These are phyloP conservation scores for Euthynnus affinis DNA, from an alignment of 2,797 vertebrate genomes.

Conservation along the genomic window DNA sequence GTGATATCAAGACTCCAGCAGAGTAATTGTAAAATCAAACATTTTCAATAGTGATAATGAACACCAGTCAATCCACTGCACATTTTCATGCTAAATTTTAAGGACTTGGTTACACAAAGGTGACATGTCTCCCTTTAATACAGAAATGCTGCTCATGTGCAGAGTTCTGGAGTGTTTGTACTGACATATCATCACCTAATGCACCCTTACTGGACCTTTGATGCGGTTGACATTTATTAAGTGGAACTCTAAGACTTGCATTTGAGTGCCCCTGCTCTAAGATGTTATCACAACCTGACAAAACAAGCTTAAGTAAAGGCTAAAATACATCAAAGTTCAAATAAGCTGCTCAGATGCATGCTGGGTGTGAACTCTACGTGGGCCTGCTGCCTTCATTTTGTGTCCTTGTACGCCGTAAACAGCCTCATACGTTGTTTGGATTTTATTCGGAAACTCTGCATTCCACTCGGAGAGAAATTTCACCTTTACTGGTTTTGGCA, in stretches of 20 bases:
- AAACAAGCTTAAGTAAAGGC: neutral
- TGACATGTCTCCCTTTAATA: no score
- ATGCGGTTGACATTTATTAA: no score
- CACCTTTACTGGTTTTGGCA: slow-evolving; percentile 62
- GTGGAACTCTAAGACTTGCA: neutral
- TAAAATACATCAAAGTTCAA: neutral
- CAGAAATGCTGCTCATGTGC: no score
- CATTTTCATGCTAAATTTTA: no score
- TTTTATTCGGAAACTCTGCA: slow-evolving; percentile 60
- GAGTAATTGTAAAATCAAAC: no score
- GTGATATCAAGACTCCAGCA: no score
- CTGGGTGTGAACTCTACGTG: slow-evolving; percentile 28
- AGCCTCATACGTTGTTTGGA: slow-evolving; percentile 39
- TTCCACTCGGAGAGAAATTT: slow-evolving; percentile 49
- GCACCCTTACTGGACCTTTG: no score
- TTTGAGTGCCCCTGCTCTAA: neutral
- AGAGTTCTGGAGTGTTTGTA: no score
- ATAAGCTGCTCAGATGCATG: neutral
- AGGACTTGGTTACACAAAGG: no score
- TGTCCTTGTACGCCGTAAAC: slow-evolving; percentile 30
- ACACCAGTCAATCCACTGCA: no score
- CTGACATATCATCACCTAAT: no score
- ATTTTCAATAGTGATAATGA: no score
- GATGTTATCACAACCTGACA: neutral
- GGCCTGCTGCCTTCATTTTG: slow-evolving; percentile 21